A percentile compares a stretch with the other conserved stretches of the same genome.
phyloP scores from a whole-genome alignment of 2,888 invertebrate species.

The Perdita meconis region DNA sequence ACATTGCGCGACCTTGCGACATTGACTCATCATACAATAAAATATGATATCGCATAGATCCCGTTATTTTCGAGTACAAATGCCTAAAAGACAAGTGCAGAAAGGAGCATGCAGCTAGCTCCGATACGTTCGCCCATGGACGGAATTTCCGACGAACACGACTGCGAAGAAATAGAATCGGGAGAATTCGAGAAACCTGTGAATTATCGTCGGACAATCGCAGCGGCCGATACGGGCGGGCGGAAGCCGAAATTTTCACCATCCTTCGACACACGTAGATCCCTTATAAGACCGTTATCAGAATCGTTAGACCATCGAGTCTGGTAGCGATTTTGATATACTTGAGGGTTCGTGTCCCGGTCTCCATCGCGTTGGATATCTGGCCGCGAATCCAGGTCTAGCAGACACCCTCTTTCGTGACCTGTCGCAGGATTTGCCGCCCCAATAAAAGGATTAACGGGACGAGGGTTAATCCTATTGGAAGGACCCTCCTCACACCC shows the following conservation, averaged over 20 bases:
- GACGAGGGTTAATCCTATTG: slow-evolving; percentile 83
- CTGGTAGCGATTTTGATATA: slow-evolving; percentile 69
- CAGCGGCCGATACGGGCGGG: slow-evolving; percentile 4
- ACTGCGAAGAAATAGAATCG: neutral
- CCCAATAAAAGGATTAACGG: slow-evolving; percentile 83
- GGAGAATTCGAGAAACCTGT: neutral
- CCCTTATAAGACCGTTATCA: slow-evolving; percentile 68
- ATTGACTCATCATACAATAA: too few species aligned
- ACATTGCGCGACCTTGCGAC: too few species aligned
- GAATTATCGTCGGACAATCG: slow-evolving; percentile 33
- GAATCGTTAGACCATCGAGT: slow-evolving; percentile 62
- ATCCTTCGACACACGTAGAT: slow-evolving; percentile 52
- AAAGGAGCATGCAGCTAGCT: neutral
- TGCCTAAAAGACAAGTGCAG: too few species aligned
- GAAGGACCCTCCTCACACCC: slow-evolving; percentile 79
- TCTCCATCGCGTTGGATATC: slow-evolving; percentile 66
- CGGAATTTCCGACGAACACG: neutral
- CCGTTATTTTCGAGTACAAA: too few species aligned
- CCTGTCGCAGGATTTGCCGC: slow-evolving; percentile 81
- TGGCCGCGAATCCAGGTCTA: slow-evolving; percentile 65
- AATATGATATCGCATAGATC: too few species aligned
- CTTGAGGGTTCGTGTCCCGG: slow-evolving; percentile 50
- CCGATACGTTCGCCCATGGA: neutral
- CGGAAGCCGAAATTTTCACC: slow-evolving; percentile 55
- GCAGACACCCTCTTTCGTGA: slow-evolving; percentile 77